Base-by-base conservation (phyloP, 2,888 invertebrate genomes). In the Rotaria socialis region DNA sequence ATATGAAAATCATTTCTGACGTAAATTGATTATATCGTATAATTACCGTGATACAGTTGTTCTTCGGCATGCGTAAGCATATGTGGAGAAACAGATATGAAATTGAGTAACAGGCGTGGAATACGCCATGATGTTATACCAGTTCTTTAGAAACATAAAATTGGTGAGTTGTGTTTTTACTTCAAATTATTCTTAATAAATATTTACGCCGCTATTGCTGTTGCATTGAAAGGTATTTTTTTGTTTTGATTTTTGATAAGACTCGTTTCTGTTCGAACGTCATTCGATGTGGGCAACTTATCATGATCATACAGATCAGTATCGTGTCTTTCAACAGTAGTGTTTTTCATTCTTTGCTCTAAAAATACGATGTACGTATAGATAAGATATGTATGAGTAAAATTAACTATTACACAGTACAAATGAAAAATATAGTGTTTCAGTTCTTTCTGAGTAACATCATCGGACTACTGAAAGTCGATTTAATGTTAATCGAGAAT, bases 11-110 rank as follows among this genome's bases (percentile, higher is more conserved):
- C 2, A 50, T 50, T 14, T 11, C 50, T 60, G 24, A 24, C 7
- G 11, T 24, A 35, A 35, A 67, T 27, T 5, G 14, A 16, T 67
- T 27, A 2, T 24, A 14, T 27, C 16, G 11, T 10, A 14, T 0
- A 1, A 35, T 16, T 27, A 24, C 80, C 24, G 10, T 80, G 47
- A 80, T 80, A 80, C 7, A 80, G 11, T 47, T 41, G 80, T 47
- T 80, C 80, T 80, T 80, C 80, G 5, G 80, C 80, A 24, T 24
- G 8, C 24, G 80, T 14, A n/a, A 80, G n/a, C 80, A 80, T 47
- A n/a, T 80, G 80, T 14, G 80, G 80, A 41, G 47, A 47, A 7
- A 67, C 35, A 16, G 67, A 67, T n/a, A 80, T 22, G 47, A 80
- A 80, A 47, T 43, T 47, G 8, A 80, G 35, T 24, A 47, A 6